Evolutionary conservation across 2,797 vertebrate species (phyloP).

Genomic region (Rhinoraja longicauda): DNA sequence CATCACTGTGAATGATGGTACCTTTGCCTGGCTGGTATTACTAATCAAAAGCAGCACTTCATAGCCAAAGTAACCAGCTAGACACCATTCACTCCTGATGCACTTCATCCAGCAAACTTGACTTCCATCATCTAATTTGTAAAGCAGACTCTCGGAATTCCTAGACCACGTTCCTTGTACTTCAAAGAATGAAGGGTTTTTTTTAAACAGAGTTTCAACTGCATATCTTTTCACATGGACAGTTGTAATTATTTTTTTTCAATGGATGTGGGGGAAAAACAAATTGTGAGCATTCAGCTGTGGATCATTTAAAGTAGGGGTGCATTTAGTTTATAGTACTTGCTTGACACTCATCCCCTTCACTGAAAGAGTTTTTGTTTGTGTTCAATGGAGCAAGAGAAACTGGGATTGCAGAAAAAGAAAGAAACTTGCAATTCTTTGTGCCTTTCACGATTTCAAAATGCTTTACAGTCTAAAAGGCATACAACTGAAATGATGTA

Average conservation of each 20-base stretch:
- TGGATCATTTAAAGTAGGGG: not conserved
- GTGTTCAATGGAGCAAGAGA: not conserved
- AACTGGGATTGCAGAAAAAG: not conserved
- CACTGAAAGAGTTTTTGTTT: conserved; percentile 15
- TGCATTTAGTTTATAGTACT: not conserved
- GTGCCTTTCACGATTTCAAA: not conserved
- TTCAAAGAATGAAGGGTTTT: not conserved
- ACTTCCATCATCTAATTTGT: not conserved
- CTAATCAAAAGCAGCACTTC: not conserved
- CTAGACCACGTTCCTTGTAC: not conserved
- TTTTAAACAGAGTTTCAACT: not conserved
- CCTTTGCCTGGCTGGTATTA: not conserved
- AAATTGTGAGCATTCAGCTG: not conserved
- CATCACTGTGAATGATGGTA: not conserved
- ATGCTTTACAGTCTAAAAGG: not conserved
- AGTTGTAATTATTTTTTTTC: not conserved
- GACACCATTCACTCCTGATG: not conserved
- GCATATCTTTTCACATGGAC: not conserved
- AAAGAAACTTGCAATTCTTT: not conserved
- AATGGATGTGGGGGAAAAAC: not conserved
- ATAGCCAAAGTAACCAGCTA: not conserved
- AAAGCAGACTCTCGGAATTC: not conserved
- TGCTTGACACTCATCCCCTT: not conserved
- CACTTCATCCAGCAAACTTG: not conserved
- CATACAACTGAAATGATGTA: not conserved